Conservation (phyloP, 2,797 vertebrate species). For the Tolypeutes matacus region DNA sequence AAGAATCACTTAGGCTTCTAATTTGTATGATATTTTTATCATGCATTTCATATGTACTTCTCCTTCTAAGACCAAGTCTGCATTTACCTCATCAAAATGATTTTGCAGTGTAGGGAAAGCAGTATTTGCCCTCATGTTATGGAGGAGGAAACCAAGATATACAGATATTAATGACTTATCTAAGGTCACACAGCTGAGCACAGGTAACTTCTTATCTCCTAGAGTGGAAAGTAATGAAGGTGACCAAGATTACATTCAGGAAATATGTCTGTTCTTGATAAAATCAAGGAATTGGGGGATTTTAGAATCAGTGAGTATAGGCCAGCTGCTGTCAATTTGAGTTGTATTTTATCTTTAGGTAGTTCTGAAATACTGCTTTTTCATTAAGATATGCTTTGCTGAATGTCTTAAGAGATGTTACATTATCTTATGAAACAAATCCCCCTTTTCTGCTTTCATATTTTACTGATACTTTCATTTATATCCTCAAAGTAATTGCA, state of each 20-base stretch:
- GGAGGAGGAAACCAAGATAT: background rate
- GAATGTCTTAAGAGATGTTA: background rate
- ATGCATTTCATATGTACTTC: conserved; percentile 2
- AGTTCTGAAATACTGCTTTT: conserved; percentile 52
- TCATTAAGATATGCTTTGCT: background rate
- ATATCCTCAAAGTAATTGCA: conserved; percentile 32
- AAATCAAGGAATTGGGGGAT: conserved; percentile 15
- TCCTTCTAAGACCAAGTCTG: background rate
- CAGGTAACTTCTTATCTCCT: background rate
- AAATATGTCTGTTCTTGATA: conserved; percentile 19
- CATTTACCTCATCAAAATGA: background rate
- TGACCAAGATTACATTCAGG: background rate
- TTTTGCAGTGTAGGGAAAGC: background rate
- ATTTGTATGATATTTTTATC: background rate
- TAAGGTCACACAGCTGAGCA: background rate
- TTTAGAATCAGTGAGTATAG: conserved; percentile 10
- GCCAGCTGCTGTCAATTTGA: background rate
- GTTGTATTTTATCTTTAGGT: conserved; percentile 2
- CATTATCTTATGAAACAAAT: background rate
- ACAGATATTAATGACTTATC: background rate
- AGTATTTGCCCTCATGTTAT: background rate
- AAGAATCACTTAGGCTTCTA: background rate
- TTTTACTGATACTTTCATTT: conserved; percentile 9
- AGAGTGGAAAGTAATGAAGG: background rate
- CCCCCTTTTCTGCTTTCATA: background rate